Evolutionary conservation across 2,888 invertebrate genomes (phyloP).

Genomic region (Holacanthella duospinosa): DNA sequence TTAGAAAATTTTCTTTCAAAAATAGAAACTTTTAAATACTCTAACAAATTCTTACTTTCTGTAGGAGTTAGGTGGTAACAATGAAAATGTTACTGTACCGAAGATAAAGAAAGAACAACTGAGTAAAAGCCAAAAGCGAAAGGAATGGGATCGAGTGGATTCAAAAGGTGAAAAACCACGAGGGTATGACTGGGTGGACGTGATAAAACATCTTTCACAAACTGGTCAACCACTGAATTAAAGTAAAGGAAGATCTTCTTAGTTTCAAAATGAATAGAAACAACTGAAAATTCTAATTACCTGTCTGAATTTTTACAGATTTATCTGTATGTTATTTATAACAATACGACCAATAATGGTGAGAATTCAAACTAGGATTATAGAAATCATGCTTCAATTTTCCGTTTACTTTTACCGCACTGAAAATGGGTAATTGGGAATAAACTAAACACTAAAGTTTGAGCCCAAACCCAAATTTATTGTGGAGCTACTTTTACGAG

Average conservation of each 20-base stretch:
- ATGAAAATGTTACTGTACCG: constrained; percentile 7
- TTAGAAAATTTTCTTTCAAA: too few relatives aligned
- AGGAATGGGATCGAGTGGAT: constrained; percentile 75
- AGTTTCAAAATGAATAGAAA: background rate
- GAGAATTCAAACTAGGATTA: too few relatives aligned
- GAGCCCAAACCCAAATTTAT: too few relatives aligned
- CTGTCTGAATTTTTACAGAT: background rate
- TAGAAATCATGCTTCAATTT: background rate
- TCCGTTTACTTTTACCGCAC: too few relatives aligned
- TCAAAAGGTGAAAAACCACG: constrained; percentile 71
- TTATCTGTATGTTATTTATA: background rate
- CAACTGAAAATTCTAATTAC: background rate
- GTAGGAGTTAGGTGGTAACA: background rate
- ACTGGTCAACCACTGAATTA: constrained; percentile 41
- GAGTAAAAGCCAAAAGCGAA: constrained; percentile 82
- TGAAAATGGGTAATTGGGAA: too few relatives aligned
- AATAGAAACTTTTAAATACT: too few relatives aligned
- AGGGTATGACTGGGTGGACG: constrained; percentile 91
- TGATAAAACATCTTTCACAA: constrained; percentile 90
- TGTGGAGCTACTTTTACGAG: too few relatives aligned
- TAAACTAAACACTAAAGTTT: too few relatives aligned
- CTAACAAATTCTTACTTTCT: background rate
- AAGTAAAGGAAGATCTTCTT: background rate
- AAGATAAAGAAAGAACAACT: constrained; percentile 51
- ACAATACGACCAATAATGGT: too few relatives aligned